Evolutionary conservation across 2,888 invertebrate genomes (phyloP).

Genomic region (Andrena bucephala): DNA sequence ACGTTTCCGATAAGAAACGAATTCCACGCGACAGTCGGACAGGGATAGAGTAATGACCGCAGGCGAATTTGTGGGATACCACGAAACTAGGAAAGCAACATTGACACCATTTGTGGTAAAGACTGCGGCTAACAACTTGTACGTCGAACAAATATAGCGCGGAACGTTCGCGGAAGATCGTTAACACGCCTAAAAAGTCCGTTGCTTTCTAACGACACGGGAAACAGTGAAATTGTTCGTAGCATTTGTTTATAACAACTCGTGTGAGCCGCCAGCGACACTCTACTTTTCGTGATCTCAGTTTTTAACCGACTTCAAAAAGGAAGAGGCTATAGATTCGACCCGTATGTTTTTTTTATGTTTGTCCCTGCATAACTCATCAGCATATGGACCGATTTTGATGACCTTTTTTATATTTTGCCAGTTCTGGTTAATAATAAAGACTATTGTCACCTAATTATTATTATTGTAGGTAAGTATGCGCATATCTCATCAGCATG

Average conservation of each 20-base stretch:
- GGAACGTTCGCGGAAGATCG: slow-evolving; percentile 20
- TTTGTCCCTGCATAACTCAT: too few species aligned
- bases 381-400: too few species aligned
- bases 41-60: background rate
- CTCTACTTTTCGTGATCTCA: background rate
- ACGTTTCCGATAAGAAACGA: background rate
- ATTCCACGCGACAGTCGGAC: background rate
- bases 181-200: slow-evolving; percentile 23
- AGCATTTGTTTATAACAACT: background rate
- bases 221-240: slow-evolving; percentile 12
- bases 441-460: too few species aligned
- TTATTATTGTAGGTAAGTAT: too few species aligned
- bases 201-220: slow-evolving; percentile 26
- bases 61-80: slow-evolving; percentile 3
- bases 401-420: too few species aligned
- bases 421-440: too few species aligned
- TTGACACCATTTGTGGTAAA: slow-evolving; percentile 29
- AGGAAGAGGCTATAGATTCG: too few species aligned
- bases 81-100: slow-evolving; percentile 22
- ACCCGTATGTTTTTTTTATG: too few species aligned
- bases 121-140: background rate
- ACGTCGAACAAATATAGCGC: slow-evolving; percentile 18
- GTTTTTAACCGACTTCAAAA: too few species aligned
- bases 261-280: slow-evolving; percentile 6
- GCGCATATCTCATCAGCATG: too few species aligned